A percentile compares a stretch with the other conserved stretches of the same genome.
These are phyloP conservation scores for Enteromius paludinosus DNA, from an alignment of 2,797 vertebrate genomes.

Conservation along the genomic window DNA sequence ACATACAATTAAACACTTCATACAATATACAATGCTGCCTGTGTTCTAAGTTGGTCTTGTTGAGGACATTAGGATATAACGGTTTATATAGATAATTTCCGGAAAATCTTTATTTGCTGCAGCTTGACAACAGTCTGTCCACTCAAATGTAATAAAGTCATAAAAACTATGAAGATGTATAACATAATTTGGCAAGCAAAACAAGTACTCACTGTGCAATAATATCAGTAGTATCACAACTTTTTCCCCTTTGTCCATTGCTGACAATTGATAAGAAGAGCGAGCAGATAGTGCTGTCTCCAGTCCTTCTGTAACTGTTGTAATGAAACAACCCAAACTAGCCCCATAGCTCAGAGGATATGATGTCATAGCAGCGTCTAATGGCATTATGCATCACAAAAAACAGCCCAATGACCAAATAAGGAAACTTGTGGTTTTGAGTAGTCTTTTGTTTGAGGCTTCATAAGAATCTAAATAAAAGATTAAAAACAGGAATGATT, in stretches of 20 bases:
- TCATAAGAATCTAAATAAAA: neutral
- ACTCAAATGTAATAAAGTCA: neutral
- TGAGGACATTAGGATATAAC: neutral
- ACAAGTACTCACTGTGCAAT: slow-evolving; percentile 35
- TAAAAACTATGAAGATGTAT: neutral
- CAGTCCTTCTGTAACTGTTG: neutral
- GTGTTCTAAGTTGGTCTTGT: neutral
- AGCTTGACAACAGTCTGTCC: neutral
- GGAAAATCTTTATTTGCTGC: neutral
- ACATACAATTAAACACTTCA: neutral
- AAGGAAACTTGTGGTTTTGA: neutral
- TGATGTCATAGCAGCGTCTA: neutral
- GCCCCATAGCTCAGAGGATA: neutral
- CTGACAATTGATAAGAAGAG: neutral
- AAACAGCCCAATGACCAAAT: neutral
- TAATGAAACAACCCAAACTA: neutral
- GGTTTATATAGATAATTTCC: neutral
- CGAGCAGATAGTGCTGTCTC: slow-evolving; percentile 7
- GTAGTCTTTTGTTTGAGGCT: neutral
- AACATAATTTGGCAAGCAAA: neutral
- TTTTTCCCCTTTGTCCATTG: slow-evolving; percentile 9
- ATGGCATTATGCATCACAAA: neutral
- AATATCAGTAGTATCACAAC: slow-evolving; percentile 4
- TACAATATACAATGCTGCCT: neutral
- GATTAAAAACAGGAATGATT: neutral